Conservation (phyloP, 2,113 vertebrate species). For the Clarias gariepinus region DNA sequence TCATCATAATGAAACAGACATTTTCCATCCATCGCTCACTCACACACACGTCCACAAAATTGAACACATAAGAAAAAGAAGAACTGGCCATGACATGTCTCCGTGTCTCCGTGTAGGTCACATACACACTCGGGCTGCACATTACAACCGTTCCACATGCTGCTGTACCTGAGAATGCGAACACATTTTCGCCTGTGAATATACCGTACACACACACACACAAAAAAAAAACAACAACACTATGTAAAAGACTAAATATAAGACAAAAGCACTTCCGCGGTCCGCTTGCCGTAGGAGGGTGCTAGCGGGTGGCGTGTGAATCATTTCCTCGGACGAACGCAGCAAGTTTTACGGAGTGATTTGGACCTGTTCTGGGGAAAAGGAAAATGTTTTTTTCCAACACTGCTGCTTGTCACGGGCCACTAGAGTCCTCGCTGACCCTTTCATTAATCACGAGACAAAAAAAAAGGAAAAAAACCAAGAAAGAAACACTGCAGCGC, state of each 20-base stretch:
- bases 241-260: constrained; percentile 35
- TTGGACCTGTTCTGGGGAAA: constrained; percentile 58
- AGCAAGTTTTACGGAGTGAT: constrained; percentile 47
- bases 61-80: no score
- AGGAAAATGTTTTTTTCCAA: constrained; percentile 64
- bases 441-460: constrained; percentile 44
- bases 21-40: constrained; percentile 51
- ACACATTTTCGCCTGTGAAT: not conserved
- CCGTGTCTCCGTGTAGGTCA: not conserved
- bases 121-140: not conserved
- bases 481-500: not conserved
- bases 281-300: not conserved
- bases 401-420: constrained; percentile 63
- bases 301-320: not conserved
- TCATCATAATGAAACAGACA: constrained; percentile 59
- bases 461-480: not conserved
- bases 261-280: not conserved
- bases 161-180: not conserved
- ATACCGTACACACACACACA: constrained; percentile 49
- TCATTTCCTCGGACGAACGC: not conserved
- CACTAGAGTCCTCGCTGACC: constrained; percentile 14
- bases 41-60: no score
- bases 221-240: constrained; percentile 59
- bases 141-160: no score
- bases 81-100: not conserved